Conservation (phyloP, 2,797 vertebrate genomes). For the Bradypodion pumilum region DNA sequence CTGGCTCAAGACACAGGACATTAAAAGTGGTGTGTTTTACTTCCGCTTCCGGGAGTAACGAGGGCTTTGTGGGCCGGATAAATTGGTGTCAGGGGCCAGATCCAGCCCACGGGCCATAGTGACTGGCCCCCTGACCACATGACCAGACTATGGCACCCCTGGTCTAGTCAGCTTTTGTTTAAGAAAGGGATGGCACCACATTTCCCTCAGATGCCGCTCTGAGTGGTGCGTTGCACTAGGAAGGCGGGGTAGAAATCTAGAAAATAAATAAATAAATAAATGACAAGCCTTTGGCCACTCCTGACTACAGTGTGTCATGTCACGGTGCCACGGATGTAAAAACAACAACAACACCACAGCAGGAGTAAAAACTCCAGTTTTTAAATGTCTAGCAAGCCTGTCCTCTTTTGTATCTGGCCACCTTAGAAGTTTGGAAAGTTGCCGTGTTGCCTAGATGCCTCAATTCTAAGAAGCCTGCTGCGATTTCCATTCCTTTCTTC, state of each 20-base stretch:
- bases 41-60: no score
- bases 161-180: no score
- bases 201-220: background rate
- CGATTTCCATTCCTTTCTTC: background rate
- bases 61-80: no score
- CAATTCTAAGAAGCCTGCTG: constrained; percentile 1
- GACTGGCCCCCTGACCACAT: no score
- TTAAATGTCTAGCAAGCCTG: background rate
- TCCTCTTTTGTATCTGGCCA: background rate
- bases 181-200: background rate
- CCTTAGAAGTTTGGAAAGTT: background rate
- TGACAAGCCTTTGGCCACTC: background rate
- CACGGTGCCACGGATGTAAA: background rate
- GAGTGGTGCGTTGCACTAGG: no score
- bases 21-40: background rate
- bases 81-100: no score
- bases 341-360: no score
- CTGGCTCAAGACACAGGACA: background rate
- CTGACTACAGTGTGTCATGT: background rate
- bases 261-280: no score
- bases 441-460: background rate
- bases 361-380: background rate
- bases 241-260: no score
- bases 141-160: no score
- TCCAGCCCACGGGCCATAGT: no score